Conservation (phyloP, 2,113 vertebrate species). For the Alosa alosa region DNA sequence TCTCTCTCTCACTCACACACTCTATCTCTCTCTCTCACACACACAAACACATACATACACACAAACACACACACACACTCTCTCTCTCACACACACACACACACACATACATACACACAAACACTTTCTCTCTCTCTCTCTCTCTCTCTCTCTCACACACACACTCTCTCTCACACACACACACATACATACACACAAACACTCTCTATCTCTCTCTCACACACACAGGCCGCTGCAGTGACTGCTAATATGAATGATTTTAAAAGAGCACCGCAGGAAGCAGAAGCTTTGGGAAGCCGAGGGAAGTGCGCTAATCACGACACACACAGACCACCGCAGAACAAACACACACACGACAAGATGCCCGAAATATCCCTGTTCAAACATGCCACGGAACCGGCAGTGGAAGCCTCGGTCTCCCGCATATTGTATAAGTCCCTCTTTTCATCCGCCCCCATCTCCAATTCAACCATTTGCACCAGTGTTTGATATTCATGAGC, state of each 20-base stretch:
- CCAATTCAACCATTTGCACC: neutral
- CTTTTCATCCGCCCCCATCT: conserved; percentile 10
- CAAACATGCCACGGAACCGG: neutral
- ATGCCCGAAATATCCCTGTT: neutral
- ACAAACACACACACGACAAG: neutral
- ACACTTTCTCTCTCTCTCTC: no score
- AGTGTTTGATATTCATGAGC: conserved; percentile 43
- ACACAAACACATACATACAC: no score
- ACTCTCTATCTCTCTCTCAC: no score
- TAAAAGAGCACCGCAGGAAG: neutral
- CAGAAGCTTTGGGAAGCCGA: neutral
- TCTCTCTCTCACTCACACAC: no score
- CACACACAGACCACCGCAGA: neutral
- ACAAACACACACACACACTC: no score
- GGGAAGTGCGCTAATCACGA: neutral
- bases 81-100: neutral
- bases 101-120: no score
- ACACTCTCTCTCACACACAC: neutral
- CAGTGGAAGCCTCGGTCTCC: neutral
- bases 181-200: conserved; percentile 22
- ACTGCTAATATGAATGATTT: neutral
- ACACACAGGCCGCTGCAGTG: neutral
- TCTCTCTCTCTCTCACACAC: no score
- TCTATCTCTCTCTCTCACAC: no score
- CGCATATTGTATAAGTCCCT: neutral